Evolutionary conservation across 2,888 invertebrate species (phyloP).

Genomic region (Volucella inflata): DNA sequence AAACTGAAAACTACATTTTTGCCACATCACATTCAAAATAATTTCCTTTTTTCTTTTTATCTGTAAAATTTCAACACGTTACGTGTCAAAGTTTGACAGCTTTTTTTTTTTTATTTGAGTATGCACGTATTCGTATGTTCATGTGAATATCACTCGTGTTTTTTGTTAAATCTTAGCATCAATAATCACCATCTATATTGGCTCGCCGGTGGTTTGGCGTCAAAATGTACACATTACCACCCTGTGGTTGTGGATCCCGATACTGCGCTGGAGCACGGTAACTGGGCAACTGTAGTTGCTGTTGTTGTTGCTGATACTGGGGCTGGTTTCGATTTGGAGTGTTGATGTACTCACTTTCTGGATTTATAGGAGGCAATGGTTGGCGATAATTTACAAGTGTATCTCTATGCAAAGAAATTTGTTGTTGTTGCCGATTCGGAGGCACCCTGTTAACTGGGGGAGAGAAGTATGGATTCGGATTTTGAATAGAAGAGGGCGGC

Average conservation of each 20-base stretch:
- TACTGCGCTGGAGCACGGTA: constrained; percentile 64
- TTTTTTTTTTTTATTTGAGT: neutral
- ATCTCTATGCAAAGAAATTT: constrained; percentile 78
- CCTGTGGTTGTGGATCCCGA: constrained; percentile 56
- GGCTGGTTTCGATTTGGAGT: constrained; percentile 74
- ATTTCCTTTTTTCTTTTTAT: constrained; percentile 36
- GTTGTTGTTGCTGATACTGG: constrained; percentile 64
- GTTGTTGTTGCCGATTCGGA: constrained; percentile 83
- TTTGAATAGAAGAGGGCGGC: constrained; percentile 76
- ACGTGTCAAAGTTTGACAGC: constrained; percentile 38
- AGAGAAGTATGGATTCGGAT: constrained; percentile 77
- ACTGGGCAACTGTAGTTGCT: constrained; percentile 60
- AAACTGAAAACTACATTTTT: constrained; percentile 30
- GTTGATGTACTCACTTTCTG: constrained; percentile 86
- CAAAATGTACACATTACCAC: constrained; percentile 76
- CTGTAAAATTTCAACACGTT: constrained; percentile 45
- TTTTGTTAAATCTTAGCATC: neutral
- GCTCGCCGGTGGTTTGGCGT: constrained; percentile 78
- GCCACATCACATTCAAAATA: constrained; percentile 63
- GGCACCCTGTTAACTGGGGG: constrained; percentile 66
- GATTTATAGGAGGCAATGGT: constrained; percentile 88
- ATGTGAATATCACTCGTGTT: constrained; percentile 40
- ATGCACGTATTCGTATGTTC: neutral
- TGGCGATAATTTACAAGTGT: constrained; percentile 82
- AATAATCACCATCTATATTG: constrained; percentile 65